A percentile compares a stretch with the other conserved stretches of the same genome.
These are phyloP conservation scores for Neoaliturus tenellus DNA, from an alignment of 2,888 invertebrate genomes.

Conservation along the genomic window DNA sequence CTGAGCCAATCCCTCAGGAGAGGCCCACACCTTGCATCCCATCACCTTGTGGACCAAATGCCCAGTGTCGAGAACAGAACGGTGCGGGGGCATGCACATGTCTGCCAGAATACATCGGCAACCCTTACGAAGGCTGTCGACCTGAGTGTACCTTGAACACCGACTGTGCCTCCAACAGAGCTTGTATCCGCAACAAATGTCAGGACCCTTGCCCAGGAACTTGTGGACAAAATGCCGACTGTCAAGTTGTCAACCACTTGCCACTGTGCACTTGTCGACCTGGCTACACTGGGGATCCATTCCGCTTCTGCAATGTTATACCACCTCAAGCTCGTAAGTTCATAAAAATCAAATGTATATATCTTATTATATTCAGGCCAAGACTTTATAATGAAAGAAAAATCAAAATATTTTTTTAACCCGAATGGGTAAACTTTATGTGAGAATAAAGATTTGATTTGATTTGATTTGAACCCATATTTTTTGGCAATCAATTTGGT, in stretches of 20 bases:
- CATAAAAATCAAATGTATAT: slow-evolving; percentile 17
- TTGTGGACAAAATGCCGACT: slow-evolving; percentile 84
- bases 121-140: slow-evolving; percentile 84
- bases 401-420: no score
- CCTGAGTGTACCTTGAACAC: slow-evolving; percentile 88
- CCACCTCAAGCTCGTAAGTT: slow-evolving; percentile 70
- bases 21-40: slow-evolving; percentile 79
- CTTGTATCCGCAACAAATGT: slow-evolving; percentile 87
- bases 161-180: slow-evolving; percentile 83
- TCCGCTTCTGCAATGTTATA: slow-evolving; percentile 76
- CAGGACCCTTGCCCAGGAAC: slow-evolving; percentile 84
- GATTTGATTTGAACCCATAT: no score
- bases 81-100: slow-evolving; percentile 86
- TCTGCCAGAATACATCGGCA: slow-evolving; percentile 81
- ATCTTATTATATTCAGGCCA: no score
- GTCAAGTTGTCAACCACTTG: slow-evolving; percentile 84
- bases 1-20: slow-evolving; percentile 63
- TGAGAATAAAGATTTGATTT: no score
- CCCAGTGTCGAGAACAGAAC: slow-evolving; percentile 82
- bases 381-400: no score
- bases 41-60: slow-evolving; percentile 86
- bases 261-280: slow-evolving; percentile 83
- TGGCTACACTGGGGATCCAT: slow-evolving; percentile 85
- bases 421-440: no score
- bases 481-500: no score